Evolutionary conservation across 2,888 invertebrate genomes (phyloP).

Genomic region (Amphimallon solstitiale): DNA sequence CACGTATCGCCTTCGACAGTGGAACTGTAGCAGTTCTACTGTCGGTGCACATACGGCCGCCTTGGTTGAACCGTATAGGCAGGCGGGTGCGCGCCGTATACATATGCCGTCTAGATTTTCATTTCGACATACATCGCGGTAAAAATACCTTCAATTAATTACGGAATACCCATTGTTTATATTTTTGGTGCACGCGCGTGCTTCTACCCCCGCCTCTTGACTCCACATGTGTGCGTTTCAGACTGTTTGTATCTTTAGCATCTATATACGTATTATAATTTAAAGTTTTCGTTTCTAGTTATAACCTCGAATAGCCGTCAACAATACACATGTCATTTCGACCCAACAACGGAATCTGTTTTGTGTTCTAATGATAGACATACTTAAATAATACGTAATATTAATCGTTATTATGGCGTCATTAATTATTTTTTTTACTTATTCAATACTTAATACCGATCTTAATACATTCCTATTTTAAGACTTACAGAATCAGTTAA

Average conservation of each 20-base stretch:
- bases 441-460: too few species aligned
- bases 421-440: too few species aligned
- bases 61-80: background rate
- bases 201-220: background rate
- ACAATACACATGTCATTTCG: too few species aligned
- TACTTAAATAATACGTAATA: too few species aligned
- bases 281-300: too few species aligned
- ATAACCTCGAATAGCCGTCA: too few species aligned
- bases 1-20: slow-evolving; percentile 53
- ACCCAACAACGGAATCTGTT: slow-evolving; percentile 16
- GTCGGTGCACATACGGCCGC: background rate
- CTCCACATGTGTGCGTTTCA: too few species aligned
- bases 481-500: too few species aligned
- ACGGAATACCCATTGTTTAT: slow-evolving; percentile 47
- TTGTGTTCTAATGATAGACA: slow-evolving; percentile 21
- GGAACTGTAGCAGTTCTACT: slow-evolving; percentile 23
- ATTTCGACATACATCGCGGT: slow-evolving; percentile 55
- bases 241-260: too few species aligned
- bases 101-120: slow-evolving; percentile 42
- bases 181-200: slow-evolving; percentile 12
- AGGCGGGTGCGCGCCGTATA: background rate
- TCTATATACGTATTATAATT: too few species aligned
- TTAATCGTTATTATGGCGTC: too few species aligned
- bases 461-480: too few species aligned
- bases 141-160: slow-evolving; percentile 57